Conservation (phyloP, 2,888 invertebrate genomes). For the Dyspetes luteomarginatus region DNA sequence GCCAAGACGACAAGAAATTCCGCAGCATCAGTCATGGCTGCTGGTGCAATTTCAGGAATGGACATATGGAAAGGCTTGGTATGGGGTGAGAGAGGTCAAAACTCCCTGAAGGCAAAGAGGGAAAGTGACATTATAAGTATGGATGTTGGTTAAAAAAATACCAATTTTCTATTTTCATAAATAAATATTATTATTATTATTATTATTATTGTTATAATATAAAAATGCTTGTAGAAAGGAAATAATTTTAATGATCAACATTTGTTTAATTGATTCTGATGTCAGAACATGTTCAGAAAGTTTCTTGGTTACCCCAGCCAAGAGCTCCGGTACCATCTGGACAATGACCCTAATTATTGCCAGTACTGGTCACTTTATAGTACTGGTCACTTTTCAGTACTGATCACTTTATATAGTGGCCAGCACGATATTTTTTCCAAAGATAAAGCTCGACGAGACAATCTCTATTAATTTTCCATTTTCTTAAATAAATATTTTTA, state of each 20-base stretch:
- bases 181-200: no score
- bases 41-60: conserved; percentile 64
- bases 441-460: conserved; percentile 77
- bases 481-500: no score
- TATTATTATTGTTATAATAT: no score
- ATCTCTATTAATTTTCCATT: no score
- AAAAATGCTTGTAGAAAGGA: no score
- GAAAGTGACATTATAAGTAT: conserved; percentile 28
- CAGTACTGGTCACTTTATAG: conserved; percentile 85
- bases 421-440: conserved; percentile 82
- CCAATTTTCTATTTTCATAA: no score
- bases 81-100: conserved; percentile 40
- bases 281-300: conserved; percentile 85
- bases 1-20: conserved; percentile 58
- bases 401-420: no score
- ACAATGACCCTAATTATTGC: conserved; percentile 85
- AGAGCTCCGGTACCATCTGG: conserved; percentile 78
- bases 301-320: conserved; percentile 85
- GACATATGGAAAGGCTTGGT: conserved; percentile 45
- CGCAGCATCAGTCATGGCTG: conserved; percentile 69
- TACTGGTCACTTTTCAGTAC: conserved; percentile 85
- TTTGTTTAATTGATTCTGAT: conserved; percentile 80
- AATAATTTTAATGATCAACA: no score
- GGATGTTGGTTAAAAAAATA: conserved; percentile 16
- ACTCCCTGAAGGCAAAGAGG: conserved; percentile 44